phyloP scores from a whole-genome alignment of 2,113 vertebrate species.

The Monopterus albus region DNA sequence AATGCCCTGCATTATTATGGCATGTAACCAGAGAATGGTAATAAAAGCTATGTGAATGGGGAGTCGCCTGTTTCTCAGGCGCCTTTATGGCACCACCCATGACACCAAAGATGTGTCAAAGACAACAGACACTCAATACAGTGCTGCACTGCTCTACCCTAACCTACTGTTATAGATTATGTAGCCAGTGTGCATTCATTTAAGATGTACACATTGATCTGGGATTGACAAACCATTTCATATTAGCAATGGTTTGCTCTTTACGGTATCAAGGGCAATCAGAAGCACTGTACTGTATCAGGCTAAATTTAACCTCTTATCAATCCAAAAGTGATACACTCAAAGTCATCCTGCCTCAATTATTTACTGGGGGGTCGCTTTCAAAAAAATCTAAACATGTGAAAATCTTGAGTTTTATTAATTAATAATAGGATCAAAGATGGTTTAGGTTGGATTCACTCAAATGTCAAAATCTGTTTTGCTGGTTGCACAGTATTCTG shows the following conservation, averaged over 20 bases:
- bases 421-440: conserved; percentile 14
- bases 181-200: conserved; percentile 58
- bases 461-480: conserved; percentile 19
- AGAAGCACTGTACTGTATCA: conserved; percentile 54
- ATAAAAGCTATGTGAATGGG: conserved; percentile 73
- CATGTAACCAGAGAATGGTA: conserved; percentile 75
- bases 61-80: conserved; percentile 69
- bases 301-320: conserved; percentile 71
- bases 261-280: conserved; percentile 75
- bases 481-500: conserved; percentile 25
- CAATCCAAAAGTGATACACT: conserved; percentile 61
- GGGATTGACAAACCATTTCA: conserved; percentile 75
- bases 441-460: conserved; percentile 1
- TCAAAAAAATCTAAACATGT: conserved; percentile 30
- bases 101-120: conserved; percentile 82
- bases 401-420: not conserved
- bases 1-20: conserved; percentile 61
- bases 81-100: conserved; percentile 76
- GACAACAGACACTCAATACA: conserved; percentile 77
- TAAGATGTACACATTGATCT: conserved; percentile 78
- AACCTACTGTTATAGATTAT: conserved; percentile 68
- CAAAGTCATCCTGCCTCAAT: conserved; percentile 59
- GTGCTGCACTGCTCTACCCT: conserved; percentile 40
- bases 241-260: conserved; percentile 69
- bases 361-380: conserved; percentile 40